Conservation (phyloP, 2,888 invertebrate species). For the Caenorhabditis angaria region DNA sequence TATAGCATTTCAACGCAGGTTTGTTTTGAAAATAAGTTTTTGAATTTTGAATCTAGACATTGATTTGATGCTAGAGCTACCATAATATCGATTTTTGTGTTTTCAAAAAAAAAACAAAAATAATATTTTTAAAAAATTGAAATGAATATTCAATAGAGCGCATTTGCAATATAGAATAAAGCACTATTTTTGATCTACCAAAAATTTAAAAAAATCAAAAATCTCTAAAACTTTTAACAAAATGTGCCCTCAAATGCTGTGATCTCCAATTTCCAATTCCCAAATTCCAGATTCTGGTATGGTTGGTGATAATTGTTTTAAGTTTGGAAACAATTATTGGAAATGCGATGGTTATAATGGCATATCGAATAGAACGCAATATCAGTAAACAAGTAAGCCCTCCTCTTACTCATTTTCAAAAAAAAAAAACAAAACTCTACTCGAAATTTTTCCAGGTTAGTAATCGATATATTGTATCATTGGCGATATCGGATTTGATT, state of each 20-base stretch:
- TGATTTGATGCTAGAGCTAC: too few species aligned
- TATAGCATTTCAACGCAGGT: conserved; percentile 34
- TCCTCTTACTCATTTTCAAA: too few species aligned
- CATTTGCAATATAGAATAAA: too few species aligned
- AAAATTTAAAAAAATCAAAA: too few species aligned
- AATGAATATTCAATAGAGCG: background rate
- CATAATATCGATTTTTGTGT: too few species aligned
- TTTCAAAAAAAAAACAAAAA: too few species aligned
- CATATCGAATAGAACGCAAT: conserved; percentile 67
- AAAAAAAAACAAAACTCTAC: conserved; percentile 4
- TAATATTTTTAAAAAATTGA: conserved; percentile 2
- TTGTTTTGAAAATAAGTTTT: background rate
- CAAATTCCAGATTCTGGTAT: conserved; percentile 62
- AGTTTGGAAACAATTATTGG: conserved; percentile 71
- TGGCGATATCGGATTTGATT: conserved; percentile 71
- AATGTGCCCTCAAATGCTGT: too few species aligned
- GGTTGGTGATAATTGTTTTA: conserved; percentile 62
- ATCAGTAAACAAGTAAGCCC: conserved; percentile 69
- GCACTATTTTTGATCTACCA: background rate
- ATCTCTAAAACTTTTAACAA: too few species aligned
- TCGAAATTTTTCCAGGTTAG: conserved; percentile 55
- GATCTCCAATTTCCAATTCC: too few species aligned
- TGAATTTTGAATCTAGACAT: too few species aligned
- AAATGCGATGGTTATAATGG: conserved; percentile 71
- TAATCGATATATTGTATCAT: conserved; percentile 71